Evolutionary conservation across 2,888 invertebrate species (phyloP), one percentile per base, ranked within the genome.

Genomic region (Orchestes rusci): DNA sequence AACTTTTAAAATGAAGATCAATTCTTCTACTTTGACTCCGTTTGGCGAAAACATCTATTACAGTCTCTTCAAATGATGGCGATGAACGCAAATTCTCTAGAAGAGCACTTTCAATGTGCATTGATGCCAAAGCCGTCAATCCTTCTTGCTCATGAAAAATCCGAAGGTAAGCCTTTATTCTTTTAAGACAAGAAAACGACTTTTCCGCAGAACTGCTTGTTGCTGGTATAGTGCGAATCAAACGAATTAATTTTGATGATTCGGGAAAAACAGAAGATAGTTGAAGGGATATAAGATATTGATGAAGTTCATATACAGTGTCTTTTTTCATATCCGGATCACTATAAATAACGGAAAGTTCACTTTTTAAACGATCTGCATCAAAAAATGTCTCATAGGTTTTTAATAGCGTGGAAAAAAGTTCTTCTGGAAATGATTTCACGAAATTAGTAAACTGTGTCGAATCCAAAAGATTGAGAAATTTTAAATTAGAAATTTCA

Each of bases 211-310:
- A 45, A 13, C 39, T 17, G 45, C 42, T 45, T 15, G 42, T 49
- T 1, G 35, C 45, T 4, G 49, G 49, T 10, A 49, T 45, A 13
- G 45, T 49, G 18, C 45, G 38, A 13, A 42, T 20, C 30, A 49
- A 31, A 23, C 23, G 10, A 23, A 23, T 23, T 23, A 23, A 23
- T 23, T 23, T 23, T 23, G 23, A 23, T 27, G 12, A 16, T 39
- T 30, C 38, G 3, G 39, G 16, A 28, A 44, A 15, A 16, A n/a
- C 3, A 44, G 7, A 23, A 7, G 23, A 23, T 7, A 23, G 23
- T 10, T 23, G 23, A 5, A 23, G 5, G 10, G 23, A 23, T 23
- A 23, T 23, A 7, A 23, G 5, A 23, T 23, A 23, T 10, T 23
- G 23, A 23, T 23, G 23, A 23, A 23, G 23, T 23, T 23, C 10